These are phyloP conservation scores for Oligia latruncula DNA, from an alignment of 2,888 invertebrate genomes.

Conservation along the genomic window DNA sequence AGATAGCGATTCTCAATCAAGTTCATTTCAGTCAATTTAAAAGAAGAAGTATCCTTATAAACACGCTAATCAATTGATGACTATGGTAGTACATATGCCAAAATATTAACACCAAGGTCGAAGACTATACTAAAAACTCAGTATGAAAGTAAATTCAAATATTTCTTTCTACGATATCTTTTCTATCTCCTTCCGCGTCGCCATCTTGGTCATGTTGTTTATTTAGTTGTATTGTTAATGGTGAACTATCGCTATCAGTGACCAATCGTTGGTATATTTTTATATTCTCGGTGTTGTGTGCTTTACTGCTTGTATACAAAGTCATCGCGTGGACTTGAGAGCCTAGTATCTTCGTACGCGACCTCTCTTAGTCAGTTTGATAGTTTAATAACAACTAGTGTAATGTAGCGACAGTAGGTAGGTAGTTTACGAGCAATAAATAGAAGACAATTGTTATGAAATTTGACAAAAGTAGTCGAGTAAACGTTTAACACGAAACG, in stretches of 20 bases:
- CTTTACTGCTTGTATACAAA: slow-evolving; percentile 72
- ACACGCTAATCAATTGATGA: slow-evolving; percentile 12
- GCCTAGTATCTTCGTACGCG: slow-evolving; percentile 56
- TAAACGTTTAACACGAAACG: slow-evolving; percentile 58
- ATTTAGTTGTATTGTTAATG: slow-evolving; percentile 29
- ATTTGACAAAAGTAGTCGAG: slow-evolving; percentile 80
- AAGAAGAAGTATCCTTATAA: neutral
- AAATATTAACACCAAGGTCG: neutral
- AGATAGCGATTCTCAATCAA: slow-evolving; percentile 25
- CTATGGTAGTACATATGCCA: neutral
- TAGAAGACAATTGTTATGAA: slow-evolving; percentile 81
- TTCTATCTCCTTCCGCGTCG: slow-evolving; percentile 14
- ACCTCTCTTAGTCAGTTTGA: slow-evolving; percentile 70
- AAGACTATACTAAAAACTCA: slow-evolving; percentile 8
- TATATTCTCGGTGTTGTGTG: slow-evolving; percentile 76
- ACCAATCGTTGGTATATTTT: slow-evolving; percentile 70
- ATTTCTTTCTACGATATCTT: neutral
- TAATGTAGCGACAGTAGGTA: slow-evolving; percentile 79
- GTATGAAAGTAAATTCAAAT: neutral
- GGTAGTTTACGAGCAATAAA: slow-evolving; percentile 87
- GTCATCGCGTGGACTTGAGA: slow-evolving; percentile 64
- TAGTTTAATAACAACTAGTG: slow-evolving; percentile 72
- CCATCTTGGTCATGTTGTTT: slow-evolving; percentile 19
- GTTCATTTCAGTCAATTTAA: slow-evolving; percentile 33
- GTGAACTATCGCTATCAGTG: slow-evolving; percentile 44